Evolutionary conservation across 2,888 invertebrate genomes (phyloP).

Genomic region (Troilus luridus): DNA sequence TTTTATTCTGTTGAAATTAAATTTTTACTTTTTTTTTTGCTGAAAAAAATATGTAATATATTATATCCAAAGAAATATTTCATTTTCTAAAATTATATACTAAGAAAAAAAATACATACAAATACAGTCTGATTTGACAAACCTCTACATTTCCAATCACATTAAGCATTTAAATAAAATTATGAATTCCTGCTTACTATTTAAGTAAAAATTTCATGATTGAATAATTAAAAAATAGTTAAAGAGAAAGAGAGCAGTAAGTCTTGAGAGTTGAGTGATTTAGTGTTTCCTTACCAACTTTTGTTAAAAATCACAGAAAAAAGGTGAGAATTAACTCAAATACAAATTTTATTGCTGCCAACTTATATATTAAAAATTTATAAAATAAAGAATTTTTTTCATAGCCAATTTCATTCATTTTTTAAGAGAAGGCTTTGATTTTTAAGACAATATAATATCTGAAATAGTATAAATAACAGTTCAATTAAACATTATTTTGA

Average conservation of each 20-base stretch:
- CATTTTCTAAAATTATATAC: no score
- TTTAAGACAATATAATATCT: constrained; percentile 7
- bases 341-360: not conserved
- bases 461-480: not conserved
- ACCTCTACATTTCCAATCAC: not conserved
- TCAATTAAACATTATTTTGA: not conserved
- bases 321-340: not conserved
- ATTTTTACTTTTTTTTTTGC: no score
- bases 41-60: no score
- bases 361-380: no score
- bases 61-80: no score
- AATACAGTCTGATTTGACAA: no score
- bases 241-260: not conserved
- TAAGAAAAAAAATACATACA: no score
- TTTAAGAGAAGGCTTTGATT: not conserved
- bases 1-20: not conserved
- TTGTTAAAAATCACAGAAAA: not conserved
- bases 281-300: not conserved
- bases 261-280: not conserved
- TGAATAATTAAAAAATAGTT: not conserved
- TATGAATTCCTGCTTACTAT: not conserved
- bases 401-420: not conserved
- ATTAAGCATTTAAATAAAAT: not conserved
- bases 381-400: not conserved
- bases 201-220: not conserved